Base-by-base conservation (phyloP, 2,113 vertebrate genomes). In the Barnardius zonarius region DNA sequence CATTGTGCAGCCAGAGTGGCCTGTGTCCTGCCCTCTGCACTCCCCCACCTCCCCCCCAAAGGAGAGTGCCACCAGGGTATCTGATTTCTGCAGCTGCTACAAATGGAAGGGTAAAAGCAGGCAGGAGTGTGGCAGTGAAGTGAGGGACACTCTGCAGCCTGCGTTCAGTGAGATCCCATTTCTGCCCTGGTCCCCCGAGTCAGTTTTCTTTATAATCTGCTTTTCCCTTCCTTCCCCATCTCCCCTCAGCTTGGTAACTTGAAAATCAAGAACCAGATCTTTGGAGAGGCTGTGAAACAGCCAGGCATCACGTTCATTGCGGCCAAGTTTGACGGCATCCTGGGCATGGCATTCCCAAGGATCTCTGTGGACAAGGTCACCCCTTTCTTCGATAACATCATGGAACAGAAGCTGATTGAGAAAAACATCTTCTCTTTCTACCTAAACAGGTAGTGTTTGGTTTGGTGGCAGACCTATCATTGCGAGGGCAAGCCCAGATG, bases 271-370 rank as follows among this genome's bases (percentile, higher is more conserved):
- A 75, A 97, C 8, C 99, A 99, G 98, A 70, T 91, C 9, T 99
- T 99, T 2, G 99, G 99, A 6, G 99, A 99, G 79, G 99, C 99
- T 10, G 97, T 95, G 86, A 99, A 99, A 93, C 98, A 99, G 97
- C 99, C 99, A 1, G 99, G 99, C 2, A 66, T 99, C 24, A 97
- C 98, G 1, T 99, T 99, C 89, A 98, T 99, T 1, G 98, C 98
- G 0, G 99, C 99, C 70, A 99, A 98, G 97, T 99, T 99, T 5
- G 99, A 99, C 1, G 99, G 99, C 46, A 99, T 99, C 96, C 97
- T 99, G 28, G 99, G 99, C 96, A 98, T 99, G 99, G 99, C 97
- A 2, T 99, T 97, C 88, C 98, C 98, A 0, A 91, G 19, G 69
- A 99, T 99, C 97, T 98, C 99, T 0, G 99, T 99, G 68, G 97